phyloP scores from a whole-genome alignment of 2,113 vertebrate species.

The Chloroceryle aenea region DNA sequence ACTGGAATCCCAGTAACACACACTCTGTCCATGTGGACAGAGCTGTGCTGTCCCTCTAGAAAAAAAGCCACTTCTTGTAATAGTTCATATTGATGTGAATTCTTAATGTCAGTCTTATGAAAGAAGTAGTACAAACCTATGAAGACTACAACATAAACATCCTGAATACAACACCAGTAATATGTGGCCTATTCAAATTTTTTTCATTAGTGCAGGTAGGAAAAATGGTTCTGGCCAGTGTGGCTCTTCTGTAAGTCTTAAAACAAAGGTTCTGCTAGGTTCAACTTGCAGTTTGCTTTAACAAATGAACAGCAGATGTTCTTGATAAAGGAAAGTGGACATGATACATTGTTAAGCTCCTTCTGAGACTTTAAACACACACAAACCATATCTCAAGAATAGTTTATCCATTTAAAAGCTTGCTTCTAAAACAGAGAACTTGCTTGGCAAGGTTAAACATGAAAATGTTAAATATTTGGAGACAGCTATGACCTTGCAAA shows the following conservation, averaged over 20 bases:
- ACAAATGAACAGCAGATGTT: slow-evolving; percentile 45
- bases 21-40: neutral
- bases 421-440: slow-evolving; percentile 7
- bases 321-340: slow-evolving; percentile 36
- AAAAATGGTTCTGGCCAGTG: neutral
- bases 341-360: slow-evolving; percentile 37
- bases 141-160: neutral
- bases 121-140: neutral
- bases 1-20: neutral
- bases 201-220: neutral
- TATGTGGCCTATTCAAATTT: neutral
- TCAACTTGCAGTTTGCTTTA: neutral
- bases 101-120: neutral
- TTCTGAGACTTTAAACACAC: slow-evolving; percentile 46
- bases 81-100: neutral
- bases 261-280: neutral
- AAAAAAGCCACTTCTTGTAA: neutral
- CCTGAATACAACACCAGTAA: neutral
- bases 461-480: slow-evolving; percentile 43
- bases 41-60: neutral
- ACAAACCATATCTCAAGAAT: slow-evolving; percentile 9
- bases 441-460: neutral
- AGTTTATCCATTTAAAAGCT: neutral
- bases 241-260: neutral
- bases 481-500: neutral